phyloP scores from a whole-genome alignment of 2,113 vertebrate genomes.

The Balaenoptera acutorostrata region DNA sequence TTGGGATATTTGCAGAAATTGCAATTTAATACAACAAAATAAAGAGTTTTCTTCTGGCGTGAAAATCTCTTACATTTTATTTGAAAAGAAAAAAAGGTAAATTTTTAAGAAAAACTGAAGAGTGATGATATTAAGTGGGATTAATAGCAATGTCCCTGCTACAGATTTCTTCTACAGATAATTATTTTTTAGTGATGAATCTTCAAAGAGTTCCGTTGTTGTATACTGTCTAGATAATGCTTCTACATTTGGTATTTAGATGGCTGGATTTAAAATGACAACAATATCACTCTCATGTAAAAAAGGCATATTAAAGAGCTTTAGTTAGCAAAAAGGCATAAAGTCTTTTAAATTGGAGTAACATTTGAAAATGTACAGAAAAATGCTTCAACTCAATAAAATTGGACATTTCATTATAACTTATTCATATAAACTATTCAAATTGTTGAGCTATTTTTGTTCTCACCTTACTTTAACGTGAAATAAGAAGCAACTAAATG shows the following conservation, averaged over 20 bases:
- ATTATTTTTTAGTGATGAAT: conserved; percentile 14
- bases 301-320: background rate
- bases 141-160: fast-evolving
- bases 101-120: background rate
- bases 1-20: background rate
- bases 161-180: background rate
- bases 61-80: background rate
- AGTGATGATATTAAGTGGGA: background rate
- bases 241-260: conserved; percentile 39
- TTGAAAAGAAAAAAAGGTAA: conserved; percentile 3
- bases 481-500: conserved; percentile 11
- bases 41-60: background rate
- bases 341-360: background rate
- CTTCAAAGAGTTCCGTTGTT: background rate
- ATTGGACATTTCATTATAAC: conserved; percentile 22
- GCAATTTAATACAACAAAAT: background rate
- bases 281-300: conserved; percentile 23
- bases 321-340: background rate
- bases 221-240: conserved; percentile 1
- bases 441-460: conserved; percentile 19
- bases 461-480: background rate
- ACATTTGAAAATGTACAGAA: background rate
- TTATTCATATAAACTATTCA: conserved; percentile 28
- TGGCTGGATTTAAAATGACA: conserved; percentile 41
- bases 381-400: conserved; percentile 36